phyloP scores from a whole-genome alignment of 1,140 invertebrate species.

The Rhagoletis zephyria region DNA sequence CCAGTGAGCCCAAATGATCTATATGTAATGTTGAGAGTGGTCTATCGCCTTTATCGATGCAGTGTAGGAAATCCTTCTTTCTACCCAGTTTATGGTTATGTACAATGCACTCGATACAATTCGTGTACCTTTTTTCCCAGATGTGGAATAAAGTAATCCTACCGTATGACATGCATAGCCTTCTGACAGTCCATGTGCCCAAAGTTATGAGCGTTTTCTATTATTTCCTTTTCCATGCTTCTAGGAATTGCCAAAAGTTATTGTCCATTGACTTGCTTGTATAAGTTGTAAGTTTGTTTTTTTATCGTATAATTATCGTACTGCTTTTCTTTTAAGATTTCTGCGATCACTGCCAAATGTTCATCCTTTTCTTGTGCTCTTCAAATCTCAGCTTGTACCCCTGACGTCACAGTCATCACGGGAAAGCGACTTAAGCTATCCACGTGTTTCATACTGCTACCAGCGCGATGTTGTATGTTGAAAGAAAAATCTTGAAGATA shows the following conservation, averaged over 20 bases:
- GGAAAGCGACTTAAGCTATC: too few species aligned
- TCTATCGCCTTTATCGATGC: not conserved
- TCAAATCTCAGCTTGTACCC: too few species aligned
- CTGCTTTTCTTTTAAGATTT: too few species aligned
- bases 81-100: not conserved
- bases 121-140: not conserved
- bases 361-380: too few species aligned
- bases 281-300: constrained; percentile 53
- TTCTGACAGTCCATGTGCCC: constrained; percentile 58
- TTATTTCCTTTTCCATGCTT: constrained; percentile 64
- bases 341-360: too few species aligned
- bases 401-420: too few species aligned
- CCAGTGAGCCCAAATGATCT: not conserved
- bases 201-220: constrained; percentile 64
- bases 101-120: not conserved
- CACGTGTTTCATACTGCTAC: too few species aligned
- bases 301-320: too few species aligned
- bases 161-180: not conserved
- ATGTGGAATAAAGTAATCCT: not conserved
- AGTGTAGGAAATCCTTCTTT: not conserved
- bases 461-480: too few species aligned
- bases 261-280: constrained; percentile 59
- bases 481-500: constrained; percentile 66
- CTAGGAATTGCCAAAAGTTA: constrained; percentile 64
- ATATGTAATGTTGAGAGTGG: not conserved